Evolutionary conservation across 2,888 invertebrate species (phyloP), one percentile per base, ranked within the genome.

Genomic region (Dastarcus helophoroides): DNA sequence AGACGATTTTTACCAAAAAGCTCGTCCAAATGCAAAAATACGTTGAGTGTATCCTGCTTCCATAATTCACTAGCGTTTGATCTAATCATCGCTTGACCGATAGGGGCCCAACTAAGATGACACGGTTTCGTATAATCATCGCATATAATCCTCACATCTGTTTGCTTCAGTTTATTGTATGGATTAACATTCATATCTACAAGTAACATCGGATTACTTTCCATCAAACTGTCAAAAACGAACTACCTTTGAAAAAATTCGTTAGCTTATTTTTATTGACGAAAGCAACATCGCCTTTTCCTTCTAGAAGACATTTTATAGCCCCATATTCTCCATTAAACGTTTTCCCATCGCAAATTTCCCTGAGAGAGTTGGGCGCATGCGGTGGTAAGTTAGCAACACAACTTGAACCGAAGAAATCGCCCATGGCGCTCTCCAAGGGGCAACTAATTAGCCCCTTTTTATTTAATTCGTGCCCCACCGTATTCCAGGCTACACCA

Each of bases 201-300:
- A 7, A 19, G 19, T n/a, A n/a, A n/a, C n/a, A n/a, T n/a, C n/a
- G n/a, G n/a, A n/a, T n/a, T n/a, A n/a, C n/a, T n/a, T n/a, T n/a
- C n/a, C n/a, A n/a, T n/a, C n/a, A n/a, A n/a, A 7, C 10, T 23
- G 10, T 23, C 10, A 9, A 23, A 21, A 14, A 4, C n/a, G 32
- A 38, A 48, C 60, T 57, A 73, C 78, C 71, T 40, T 67, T 62
- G 44, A 76, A 37, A 32, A 52, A 58, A 27, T 47, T 42, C 4
- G 36, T 35, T 4, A 60, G 42, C 10, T 48, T 49, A 40, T 56
- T 58, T 24, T 48, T 46, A 0, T 60, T 60, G 3, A 88, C 60
- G 44, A 89, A 86, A 0, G 85, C 85, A 0, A 88, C 83, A 46
- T 88, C 85, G 3, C 71, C 81, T 35, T 65, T 67, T 0, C 72